Evolutionary conservation across 1,140 invertebrate genomes (phyloP).

Genomic region (Drosophila kurseongensis): DNA sequence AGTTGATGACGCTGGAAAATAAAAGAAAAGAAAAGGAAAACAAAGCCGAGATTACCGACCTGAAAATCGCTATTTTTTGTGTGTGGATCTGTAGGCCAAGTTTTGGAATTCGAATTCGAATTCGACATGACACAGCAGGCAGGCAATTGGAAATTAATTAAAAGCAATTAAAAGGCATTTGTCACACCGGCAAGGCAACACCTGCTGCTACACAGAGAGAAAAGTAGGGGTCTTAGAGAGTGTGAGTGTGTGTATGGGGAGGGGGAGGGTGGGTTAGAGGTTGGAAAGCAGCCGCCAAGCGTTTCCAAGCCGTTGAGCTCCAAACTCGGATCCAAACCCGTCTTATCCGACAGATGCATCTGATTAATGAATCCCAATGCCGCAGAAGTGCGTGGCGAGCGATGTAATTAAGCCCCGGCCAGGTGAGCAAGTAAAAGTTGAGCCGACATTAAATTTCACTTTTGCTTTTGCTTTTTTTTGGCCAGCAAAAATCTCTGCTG

Average conservation of each 20-base stretch:
- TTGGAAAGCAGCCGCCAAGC: constrained; percentile 26
- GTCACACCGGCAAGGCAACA: constrained; percentile 48
- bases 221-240: background rate
- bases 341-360: constrained; percentile 81
- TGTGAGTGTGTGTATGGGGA: too few species aligned
- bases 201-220: constrained; percentile 24
- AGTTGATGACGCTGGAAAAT: constrained; percentile 30
- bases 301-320: constrained; percentile 44
- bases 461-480: constrained; percentile 50
- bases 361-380: constrained; percentile 78
- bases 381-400: constrained; percentile 74
- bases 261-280: background rate
- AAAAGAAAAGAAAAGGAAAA: constrained; percentile 32
- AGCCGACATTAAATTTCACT: constrained; percentile 68
- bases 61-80: constrained; percentile 7
- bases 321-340: constrained; percentile 17
- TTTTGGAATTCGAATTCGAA: constrained; percentile 8
- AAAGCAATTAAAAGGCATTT: constrained; percentile 67
- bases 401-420: constrained; percentile 68
- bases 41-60: constrained; percentile 21
- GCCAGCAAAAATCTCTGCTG: background rate
- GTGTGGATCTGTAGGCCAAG: background rate
- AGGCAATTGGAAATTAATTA: constrained; percentile 59
- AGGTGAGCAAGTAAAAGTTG: constrained; percentile 55
- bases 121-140: constrained; percentile 47